Percentiles rank a stretch among this genome's conserved stretches.
Conservation (phyloP, 2,113 vertebrate species). For the Centropristis striata region DNA sequence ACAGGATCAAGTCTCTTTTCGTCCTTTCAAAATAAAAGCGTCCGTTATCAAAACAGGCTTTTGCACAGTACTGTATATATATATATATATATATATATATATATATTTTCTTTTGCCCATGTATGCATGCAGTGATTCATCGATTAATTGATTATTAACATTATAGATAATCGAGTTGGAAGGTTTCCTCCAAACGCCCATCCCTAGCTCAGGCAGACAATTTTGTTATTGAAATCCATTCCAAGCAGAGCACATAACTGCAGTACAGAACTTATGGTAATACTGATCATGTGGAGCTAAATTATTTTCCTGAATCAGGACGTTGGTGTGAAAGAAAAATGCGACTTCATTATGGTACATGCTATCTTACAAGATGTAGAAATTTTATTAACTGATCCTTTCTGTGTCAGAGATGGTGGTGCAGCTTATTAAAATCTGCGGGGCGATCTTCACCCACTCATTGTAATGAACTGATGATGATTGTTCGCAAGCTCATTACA, state of each 20-base stretch:
- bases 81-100: too few relatives aligned
- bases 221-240: conserved; percentile 23
- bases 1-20: too few relatives aligned
- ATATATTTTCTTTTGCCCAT: too few relatives aligned
- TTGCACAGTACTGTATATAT: too few relatives aligned
- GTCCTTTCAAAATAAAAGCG: too few relatives aligned
- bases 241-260: conserved; percentile 8
- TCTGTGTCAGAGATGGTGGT: conserved; percentile 26
- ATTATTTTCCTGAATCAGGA: conserved; percentile 37
- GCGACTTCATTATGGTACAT: conserved; percentile 30
- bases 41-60: too few relatives aligned
- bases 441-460: conserved; percentile 30
- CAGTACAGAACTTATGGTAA: conserved; percentile 4
- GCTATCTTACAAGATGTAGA: conserved; percentile 9
- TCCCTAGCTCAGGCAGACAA: too few relatives aligned
- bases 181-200: too few relatives aligned
- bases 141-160: too few relatives aligned
- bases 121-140: too few relatives aligned
- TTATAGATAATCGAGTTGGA: too few relatives aligned
- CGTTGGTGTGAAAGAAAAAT: conserved; percentile 22
- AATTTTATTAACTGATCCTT: conserved; percentile 34
- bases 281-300: background rate
- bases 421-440: conserved; percentile 61
- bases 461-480: conserved; percentile 47
- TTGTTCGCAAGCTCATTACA: conserved; percentile 55